Evolutionary conservation across 2,888 invertebrate species (phyloP).

Genomic region (Dolomedes plantarius): DNA sequence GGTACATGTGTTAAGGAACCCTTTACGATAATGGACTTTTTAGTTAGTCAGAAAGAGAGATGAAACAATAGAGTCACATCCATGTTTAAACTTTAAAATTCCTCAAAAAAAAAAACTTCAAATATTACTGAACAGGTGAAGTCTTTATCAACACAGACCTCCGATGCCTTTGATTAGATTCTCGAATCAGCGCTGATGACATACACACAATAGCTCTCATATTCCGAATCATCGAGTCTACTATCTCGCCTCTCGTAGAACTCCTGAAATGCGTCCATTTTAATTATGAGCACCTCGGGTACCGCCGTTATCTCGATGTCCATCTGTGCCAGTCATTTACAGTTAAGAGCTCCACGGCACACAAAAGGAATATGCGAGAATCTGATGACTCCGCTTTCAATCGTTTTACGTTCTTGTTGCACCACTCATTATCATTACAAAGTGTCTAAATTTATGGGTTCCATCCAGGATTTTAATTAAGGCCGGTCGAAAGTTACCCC

Average conservation of each 20-base stretch:
- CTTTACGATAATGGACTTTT: no score
- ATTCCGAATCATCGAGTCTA: no score
- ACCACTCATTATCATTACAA: slow-evolving; percentile 8
- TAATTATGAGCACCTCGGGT: neutral
- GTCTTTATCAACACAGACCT: no score
- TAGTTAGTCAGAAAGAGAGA: no score
- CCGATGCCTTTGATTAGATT: no score
- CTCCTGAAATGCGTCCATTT: neutral
- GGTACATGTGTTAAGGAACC: no score
- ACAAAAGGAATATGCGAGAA: neutral
- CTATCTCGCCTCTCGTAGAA: neutral
- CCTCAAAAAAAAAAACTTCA: no score
- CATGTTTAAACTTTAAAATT: no score
- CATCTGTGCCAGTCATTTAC: neutral
- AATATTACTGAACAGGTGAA: no score
- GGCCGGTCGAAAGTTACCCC: neutral
- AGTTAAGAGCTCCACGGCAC: neutral
- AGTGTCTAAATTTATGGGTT: slow-evolving; percentile 3
- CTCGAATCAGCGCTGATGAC: no score
- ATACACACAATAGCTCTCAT: no score
- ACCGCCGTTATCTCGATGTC: neutral
- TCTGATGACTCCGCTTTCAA: neutral
- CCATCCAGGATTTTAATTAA: neutral
- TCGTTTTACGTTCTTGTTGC: neutral
- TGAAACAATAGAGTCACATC: no score